These are phyloP conservation scores for Xyliphius kryptos DNA, from an alignment of 2,113 vertebrate genomes.

Conservation along the genomic window DNA sequence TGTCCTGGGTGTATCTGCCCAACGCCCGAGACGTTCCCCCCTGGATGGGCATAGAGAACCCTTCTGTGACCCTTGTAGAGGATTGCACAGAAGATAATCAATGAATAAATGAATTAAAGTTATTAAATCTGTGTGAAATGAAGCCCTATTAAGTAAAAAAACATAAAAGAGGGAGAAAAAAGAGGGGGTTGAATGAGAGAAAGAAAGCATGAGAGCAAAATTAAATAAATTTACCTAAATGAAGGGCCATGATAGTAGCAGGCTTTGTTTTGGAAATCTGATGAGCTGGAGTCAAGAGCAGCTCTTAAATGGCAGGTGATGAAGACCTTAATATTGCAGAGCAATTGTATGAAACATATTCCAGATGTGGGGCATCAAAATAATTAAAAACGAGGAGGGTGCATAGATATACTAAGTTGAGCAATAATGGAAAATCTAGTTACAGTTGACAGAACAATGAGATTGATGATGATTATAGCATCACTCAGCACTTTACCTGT, in stretches of 20 bases:
- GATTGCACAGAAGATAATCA: too few relatives aligned
- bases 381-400: neutral
- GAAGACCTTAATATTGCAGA: slow-evolving; percentile 40
- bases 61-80: too few relatives aligned
- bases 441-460: neutral
- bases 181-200: too few relatives aligned
- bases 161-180: too few relatives aligned
- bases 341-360: too few relatives aligned
- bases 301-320: slow-evolving; percentile 48
- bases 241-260: slow-evolving; percentile 46
- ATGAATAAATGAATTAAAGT: too few relatives aligned
- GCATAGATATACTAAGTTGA: too few relatives aligned
- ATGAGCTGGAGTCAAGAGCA: slow-evolving; percentile 15
- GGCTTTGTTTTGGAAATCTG: slow-evolving; percentile 33
- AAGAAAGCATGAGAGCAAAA: neutral
- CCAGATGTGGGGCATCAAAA: neutral
- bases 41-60: too few relatives aligned
- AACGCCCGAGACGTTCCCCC: too few relatives aligned
- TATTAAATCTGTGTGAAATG: too few relatives aligned
- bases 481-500: slow-evolving; percentile 20
- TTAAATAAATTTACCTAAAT: slow-evolving; percentile 10
- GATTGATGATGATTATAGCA: neutral
- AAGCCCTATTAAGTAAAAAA: neutral
- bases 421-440: neutral
- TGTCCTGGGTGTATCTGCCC: too few relatives aligned